Evolutionary conservation across 2,888 invertebrate genomes (phyloP).

Genomic region (Sisyra terminalis): DNA sequence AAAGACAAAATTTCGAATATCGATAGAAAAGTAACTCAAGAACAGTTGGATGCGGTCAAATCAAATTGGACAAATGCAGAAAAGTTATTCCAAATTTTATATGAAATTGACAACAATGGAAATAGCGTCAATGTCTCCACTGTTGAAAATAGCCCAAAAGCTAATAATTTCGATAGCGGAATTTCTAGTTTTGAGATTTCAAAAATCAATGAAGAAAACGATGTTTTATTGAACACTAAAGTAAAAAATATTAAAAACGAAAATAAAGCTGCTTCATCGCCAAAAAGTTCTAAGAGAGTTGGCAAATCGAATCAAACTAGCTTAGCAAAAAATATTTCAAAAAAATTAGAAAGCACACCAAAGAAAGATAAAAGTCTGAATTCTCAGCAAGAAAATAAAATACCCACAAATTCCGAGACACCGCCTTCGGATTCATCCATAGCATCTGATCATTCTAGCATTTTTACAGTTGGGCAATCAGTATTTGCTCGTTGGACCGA

Average conservation of each 20-base stretch:
- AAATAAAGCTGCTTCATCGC: neutral
- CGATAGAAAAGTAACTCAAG: conserved; percentile 9
- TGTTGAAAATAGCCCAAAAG: neutral
- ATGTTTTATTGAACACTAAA: neutral
- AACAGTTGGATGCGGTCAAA: conserved; percentile 10
- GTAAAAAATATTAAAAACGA: neutral
- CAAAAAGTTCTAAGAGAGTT: neutral
- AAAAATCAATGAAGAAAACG: neutral
- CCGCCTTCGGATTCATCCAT: neutral
- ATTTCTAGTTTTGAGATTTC: neutral
- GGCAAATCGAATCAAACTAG: neutral
- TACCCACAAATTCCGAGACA: conserved; percentile 3
- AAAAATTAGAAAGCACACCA: neutral
- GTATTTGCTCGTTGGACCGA: conserved; percentile 54
- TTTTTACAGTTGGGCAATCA: neutral
- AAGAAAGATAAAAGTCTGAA: neutral
- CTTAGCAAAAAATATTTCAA: neutral
- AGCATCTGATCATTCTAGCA: conserved; percentile 1
- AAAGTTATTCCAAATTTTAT: conserved; percentile 11
- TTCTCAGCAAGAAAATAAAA: conserved; percentile 7
- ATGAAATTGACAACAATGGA: conserved; percentile 9
- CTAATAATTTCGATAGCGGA: neutral
- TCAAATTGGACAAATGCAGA: conserved; percentile 12
- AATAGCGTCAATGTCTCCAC: neutral
- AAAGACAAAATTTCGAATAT: conserved; percentile 1